phyloP scores from a whole-genome alignment of 2,797 vertebrate species.

The Chelmon rostratus region DNA sequence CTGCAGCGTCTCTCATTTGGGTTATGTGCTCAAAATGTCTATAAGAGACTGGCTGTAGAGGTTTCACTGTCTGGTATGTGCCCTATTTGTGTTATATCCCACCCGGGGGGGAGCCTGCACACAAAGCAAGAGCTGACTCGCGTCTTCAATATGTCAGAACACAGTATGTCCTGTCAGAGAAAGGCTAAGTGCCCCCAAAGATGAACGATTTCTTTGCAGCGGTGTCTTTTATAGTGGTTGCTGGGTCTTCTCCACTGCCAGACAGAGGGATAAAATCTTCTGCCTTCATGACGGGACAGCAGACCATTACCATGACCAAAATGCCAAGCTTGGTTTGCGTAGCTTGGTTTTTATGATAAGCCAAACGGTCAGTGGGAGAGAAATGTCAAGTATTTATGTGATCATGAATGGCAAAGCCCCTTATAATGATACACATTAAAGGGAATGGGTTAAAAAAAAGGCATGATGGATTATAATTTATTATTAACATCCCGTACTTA shows the following conservation, averaged over 20 bases:
- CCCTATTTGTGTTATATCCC: conserved; percentile 37
- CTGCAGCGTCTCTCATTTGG: conserved; percentile 38
- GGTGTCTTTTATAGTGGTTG: not conserved
- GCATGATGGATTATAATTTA: not conserved
- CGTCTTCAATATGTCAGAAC: conserved; percentile 45
- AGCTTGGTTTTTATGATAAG: not conserved
- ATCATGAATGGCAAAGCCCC: not conserved
- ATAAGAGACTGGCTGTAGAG: conserved; percentile 32
- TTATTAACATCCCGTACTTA: not conserved
- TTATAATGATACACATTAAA: not conserved
- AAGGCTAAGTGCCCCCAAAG: conserved; percentile 19
- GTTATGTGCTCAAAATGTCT: conserved; percentile 57
- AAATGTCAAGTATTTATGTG: not conserved
- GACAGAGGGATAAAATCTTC: not conserved
- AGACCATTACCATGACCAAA: not conserved
- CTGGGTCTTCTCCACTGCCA: not conserved
- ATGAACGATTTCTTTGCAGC: conserved; percentile 7
- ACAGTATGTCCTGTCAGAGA: conserved; percentile 21
- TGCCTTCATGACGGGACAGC: not conserved
- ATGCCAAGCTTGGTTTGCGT: not conserved
- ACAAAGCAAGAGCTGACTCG: conserved; percentile 28
- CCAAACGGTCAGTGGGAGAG: not conserved
- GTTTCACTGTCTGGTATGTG: conserved; percentile 39
- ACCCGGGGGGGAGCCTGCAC: conserved; percentile 27
- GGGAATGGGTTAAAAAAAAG: not conserved